A percentile compares a stretch with the other conserved stretches of the same genome.
These are phyloP conservation scores for Malacosoma neustria DNA, from an alignment of 2,888 invertebrate genomes.

Conservation along the genomic window DNA sequence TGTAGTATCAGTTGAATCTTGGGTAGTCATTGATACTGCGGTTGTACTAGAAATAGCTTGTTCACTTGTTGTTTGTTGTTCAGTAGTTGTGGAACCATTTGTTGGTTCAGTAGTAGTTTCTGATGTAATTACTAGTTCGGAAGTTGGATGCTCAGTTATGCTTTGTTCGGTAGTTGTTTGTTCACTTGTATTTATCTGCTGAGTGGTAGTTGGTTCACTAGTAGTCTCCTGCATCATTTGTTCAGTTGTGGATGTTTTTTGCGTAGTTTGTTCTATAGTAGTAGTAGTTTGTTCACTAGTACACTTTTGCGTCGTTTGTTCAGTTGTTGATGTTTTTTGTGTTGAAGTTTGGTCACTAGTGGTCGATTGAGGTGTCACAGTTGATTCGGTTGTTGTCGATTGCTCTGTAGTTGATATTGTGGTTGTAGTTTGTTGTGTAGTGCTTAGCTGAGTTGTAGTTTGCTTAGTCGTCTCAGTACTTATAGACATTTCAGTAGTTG, in stretches of 20 bases:
- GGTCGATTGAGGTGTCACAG: conserved; percentile 12
- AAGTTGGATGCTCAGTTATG: conserved; percentile 16
- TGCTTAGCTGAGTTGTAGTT: conserved; percentile 17
- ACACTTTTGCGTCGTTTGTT: conserved; percentile 18
- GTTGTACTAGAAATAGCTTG: conserved; percentile 21
- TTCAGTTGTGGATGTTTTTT: conserved; percentile 8
- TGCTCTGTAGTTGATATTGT: conserved; percentile 16
- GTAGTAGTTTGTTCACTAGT: conserved; percentile 21
- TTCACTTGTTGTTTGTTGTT: conserved; percentile 22
- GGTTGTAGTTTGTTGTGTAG: conserved; percentile 23
- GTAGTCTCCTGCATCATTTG: conserved; percentile 13
- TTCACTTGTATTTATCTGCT: conserved; percentile 20
- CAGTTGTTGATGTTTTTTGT: conserved; percentile 15
- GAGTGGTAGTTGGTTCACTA: conserved; percentile 20
- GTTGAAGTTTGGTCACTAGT: conserved; percentile 19
- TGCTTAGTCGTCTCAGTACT: conserved; percentile 16
- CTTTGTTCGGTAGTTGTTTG: too few species aligned
- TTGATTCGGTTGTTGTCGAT: conserved; percentile 11
- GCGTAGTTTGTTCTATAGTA: conserved; percentile 14
- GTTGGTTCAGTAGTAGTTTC: conserved; percentile 17
- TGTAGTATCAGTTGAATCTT: conserved; percentile 5
- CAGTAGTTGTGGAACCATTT: conserved; percentile 22
- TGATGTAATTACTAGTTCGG: conserved; percentile 13
- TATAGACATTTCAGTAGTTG: conserved; percentile 18
- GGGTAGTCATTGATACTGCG: conserved; percentile 19